These are phyloP conservation scores for Limulus polyphemus DNA, from an alignment of 2,888 invertebrate species.

Conservation along the genomic window DNA sequence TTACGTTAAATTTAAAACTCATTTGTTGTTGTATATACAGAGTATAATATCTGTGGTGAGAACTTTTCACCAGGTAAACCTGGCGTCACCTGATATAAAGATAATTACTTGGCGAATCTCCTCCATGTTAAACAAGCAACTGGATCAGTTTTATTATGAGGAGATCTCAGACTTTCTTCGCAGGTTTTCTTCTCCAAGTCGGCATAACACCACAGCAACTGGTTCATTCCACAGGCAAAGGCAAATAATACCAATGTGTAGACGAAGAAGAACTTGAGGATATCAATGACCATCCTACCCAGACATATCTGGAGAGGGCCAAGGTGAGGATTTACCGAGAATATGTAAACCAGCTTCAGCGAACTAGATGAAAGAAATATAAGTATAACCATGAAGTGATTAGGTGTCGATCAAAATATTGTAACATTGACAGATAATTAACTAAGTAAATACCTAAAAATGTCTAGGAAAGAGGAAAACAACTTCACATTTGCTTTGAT, in stretches of 20 bases:
- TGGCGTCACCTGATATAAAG: too few species aligned
- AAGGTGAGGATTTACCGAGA: constrained; percentile 49
- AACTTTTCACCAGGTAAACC: too few species aligned
- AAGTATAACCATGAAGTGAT: too few species aligned
- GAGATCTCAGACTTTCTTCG: constrained; percentile 10
- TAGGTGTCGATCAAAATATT: too few species aligned
- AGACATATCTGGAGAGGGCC: constrained; percentile 50
- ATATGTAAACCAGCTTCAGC: constrained; percentile 50
- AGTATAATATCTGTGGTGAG: too few species aligned
- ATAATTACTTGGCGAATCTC: constrained; percentile 40
- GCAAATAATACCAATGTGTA: constrained; percentile 46
- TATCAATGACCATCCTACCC: constrained; percentile 49
- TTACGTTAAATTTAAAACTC: too few species aligned
- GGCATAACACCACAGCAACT: constrained; percentile 80
- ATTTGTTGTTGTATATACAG: too few species aligned
- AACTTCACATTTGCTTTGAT: too few species aligned
- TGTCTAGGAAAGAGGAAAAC: too few species aligned
- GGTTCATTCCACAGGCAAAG: constrained; percentile 56
- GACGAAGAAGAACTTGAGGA: constrained; percentile 48
- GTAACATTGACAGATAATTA: too few species aligned
- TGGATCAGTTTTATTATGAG: constrained; percentile 16
- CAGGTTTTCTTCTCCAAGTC: constrained; percentile 35
- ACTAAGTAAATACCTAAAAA: too few species aligned
- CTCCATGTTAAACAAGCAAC: constrained; percentile 39
- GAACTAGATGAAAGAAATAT: constrained; percentile 37